Evolutionary conservation across 2,888 invertebrate species (phyloP).

Genomic region (Drosophila ezoana): DNA sequence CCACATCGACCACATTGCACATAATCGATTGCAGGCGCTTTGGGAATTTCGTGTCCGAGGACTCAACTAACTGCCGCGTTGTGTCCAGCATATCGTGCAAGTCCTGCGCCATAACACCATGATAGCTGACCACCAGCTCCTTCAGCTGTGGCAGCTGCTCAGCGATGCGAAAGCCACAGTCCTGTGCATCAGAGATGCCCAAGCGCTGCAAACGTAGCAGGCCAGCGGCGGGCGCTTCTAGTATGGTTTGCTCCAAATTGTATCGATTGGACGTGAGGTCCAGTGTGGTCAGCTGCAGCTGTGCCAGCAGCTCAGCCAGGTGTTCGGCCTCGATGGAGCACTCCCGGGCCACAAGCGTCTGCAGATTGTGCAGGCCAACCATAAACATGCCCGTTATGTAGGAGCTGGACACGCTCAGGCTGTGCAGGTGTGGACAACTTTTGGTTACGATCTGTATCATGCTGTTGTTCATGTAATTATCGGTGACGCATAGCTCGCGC

Average conservation of each 20-base stretch:
- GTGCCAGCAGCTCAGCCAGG: slow-evolving; percentile 49
- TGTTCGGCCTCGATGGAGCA: slow-evolving; percentile 59
- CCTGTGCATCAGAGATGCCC: slow-evolving; percentile 62
- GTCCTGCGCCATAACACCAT: slow-evolving; percentile 45
- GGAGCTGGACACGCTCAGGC: slow-evolving; percentile 63
- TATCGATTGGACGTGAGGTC: slow-evolving; percentile 58
- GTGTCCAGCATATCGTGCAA: slow-evolving; percentile 51
- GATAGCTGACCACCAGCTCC: slow-evolving; percentile 64
- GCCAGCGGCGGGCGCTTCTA: slow-evolving; percentile 33
- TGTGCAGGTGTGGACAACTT: slow-evolving; percentile 50
- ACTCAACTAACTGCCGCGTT: slow-evolving; percentile 42
- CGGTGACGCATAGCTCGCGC: slow-evolving; percentile 61
- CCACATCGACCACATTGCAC: slow-evolving; percentile 68
- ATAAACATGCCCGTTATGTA: slow-evolving; percentile 66
- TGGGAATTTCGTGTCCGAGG: slow-evolving; percentile 31
- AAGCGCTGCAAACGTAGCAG: slow-evolving; percentile 50
- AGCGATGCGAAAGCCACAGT: slow-evolving; percentile 62
- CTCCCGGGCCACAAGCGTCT: slow-evolving; percentile 60
- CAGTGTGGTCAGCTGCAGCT: slow-evolving; percentile 50
- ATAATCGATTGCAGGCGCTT: slow-evolving; percentile 60
- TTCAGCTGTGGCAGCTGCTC: slow-evolving; percentile 52
- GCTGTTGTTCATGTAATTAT: slow-evolving; percentile 64
- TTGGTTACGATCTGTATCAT: slow-evolving; percentile 62
- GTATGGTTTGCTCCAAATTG: slow-evolving; percentile 52
- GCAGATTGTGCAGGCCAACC: slow-evolving; percentile 39